Conservation (phyloP, 1,140 invertebrate genomes). For the Meloidogyne hapla region DNA sequence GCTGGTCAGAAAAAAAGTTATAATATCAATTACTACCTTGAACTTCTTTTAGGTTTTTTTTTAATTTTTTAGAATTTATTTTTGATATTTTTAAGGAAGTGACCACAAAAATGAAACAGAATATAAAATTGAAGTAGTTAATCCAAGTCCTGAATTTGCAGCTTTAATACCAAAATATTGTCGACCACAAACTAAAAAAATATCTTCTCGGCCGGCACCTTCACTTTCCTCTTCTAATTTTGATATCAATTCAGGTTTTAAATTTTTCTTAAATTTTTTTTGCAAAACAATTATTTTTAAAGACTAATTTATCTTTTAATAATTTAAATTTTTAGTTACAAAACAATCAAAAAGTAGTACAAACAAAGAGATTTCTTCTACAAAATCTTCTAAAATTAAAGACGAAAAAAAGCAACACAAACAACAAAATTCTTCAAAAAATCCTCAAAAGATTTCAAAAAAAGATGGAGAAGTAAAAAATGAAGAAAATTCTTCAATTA, state of each 20-base stretch:
- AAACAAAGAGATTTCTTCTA: neutral
- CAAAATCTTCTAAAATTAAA: neutral
- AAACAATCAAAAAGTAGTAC: neutral
- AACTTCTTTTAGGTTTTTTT: neutral
- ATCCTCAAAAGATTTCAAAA: neutral
- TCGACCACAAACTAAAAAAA: neutral
- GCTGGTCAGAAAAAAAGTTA: slow-evolving; percentile 15
- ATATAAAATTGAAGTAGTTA: slow-evolving; percentile 24
- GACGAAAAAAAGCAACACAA: neutral
- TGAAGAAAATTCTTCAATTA: neutral
- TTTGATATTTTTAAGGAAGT: neutral
- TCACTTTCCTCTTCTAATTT: neutral
- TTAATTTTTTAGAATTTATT: neutral
- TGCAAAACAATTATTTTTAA: too few species aligned
- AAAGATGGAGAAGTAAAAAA: neutral
- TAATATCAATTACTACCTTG: slow-evolving; percentile 9
- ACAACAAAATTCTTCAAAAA: neutral
- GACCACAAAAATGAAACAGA: neutral
- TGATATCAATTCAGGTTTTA: neutral
- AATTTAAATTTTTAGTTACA: too few species aligned
- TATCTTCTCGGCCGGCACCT: neutral
- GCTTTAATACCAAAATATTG: slow-evolving; percentile 9
- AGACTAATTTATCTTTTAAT: too few species aligned
- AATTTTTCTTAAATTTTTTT: neutral
- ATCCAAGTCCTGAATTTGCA: slow-evolving; percentile 11